Base-by-base conservation (phyloP, 2,888 invertebrate species). In the Anthoptus insignis region DNA sequence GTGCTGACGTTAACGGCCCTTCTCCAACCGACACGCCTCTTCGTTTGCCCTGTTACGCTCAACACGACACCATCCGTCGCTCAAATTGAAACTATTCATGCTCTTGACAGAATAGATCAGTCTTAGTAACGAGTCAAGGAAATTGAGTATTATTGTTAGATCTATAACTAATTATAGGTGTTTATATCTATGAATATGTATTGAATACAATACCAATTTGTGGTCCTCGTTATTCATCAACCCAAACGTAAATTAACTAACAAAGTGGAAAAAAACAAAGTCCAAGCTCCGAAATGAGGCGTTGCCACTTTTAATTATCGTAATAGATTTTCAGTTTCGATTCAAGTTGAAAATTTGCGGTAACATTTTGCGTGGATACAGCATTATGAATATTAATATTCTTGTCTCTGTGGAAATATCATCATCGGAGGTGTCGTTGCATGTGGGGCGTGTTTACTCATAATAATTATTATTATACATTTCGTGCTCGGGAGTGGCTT, bases 401-500 rank as follows among this genome's bases (percentile, higher is more conserved):
- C 81, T 85, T 86, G 81, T 81, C 73, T 76, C 69, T 70, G 79
- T 82, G 82, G 83, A 85, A 81, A 86, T 83, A 83, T 81, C 82
- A 81, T 73, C 75, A 82, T 80, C 74, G 75, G 75, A 82, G 84
- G 83, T 88, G 87, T 82, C 76, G 80, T 79, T 77, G 83, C 83
- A 81, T 83, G 82, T 80, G 76, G 81, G 83, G 82, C 84, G 88
- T 87, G 88, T 81, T 84, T 80, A 79, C 76, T 81, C 87, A 85
- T 56, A 50, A 64, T 65, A 71, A 71, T 73, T 76, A 71, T 73
- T 76, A 88, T 88, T 88, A 49, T 86, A 87, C 84, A 83, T 87
- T 84, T 81, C 82, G 82, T 84, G 83, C 76, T 77, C 87, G 81
- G 89, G 87, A 87, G 87, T 83, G 86, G 84, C 89, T 82, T 91